Conservation (phyloP, 2,797 vertebrate genomes). For the Alosa sapidissima region DNA sequence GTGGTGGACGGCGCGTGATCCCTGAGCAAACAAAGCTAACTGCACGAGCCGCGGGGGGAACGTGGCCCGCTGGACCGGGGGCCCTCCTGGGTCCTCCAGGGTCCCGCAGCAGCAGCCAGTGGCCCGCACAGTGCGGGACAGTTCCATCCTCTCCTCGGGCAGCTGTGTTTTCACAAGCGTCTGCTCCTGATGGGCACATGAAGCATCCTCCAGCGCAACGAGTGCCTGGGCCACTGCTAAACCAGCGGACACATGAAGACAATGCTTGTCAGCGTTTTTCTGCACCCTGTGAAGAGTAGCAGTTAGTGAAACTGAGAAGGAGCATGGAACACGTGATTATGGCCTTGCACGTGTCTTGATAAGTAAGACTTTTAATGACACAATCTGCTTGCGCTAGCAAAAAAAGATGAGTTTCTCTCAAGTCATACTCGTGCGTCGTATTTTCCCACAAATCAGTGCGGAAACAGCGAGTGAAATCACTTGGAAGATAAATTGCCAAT, state of each 20-base stretch:
- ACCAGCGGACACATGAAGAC: neutral
- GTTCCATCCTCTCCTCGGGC: constrained; percentile 53
- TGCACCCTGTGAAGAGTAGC: neutral
- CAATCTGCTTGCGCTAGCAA: neutral
- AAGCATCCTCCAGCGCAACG: constrained; percentile 39
- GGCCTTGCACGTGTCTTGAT: neutral
- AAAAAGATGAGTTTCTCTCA: neutral
- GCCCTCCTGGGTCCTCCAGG: constrained; percentile 56
- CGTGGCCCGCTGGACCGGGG: constrained; percentile 49
- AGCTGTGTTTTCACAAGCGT: constrained; percentile 75
- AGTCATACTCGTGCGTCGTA: neutral
- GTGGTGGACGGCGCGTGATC: constrained; percentile 61
- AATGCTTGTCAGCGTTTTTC: neutral
- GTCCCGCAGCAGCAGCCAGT: constrained; percentile 54
- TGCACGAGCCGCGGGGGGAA: constrained; percentile 57
- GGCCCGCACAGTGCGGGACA: constrained; percentile 43
- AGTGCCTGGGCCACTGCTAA: constrained; percentile 30
- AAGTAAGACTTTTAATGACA: neutral
- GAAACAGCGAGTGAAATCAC: neutral
- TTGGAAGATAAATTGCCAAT: neutral
- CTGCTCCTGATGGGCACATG: constrained; percentile 63
- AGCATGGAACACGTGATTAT: neutral
- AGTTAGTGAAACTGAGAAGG: neutral
- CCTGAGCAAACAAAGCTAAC: constrained; percentile 65
- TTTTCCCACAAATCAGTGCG: constrained; percentile 14